These are phyloP conservation scores for Agriopis aurantiaria DNA, from an alignment of 2,888 invertebrate genomes.

Conservation along the genomic window DNA sequence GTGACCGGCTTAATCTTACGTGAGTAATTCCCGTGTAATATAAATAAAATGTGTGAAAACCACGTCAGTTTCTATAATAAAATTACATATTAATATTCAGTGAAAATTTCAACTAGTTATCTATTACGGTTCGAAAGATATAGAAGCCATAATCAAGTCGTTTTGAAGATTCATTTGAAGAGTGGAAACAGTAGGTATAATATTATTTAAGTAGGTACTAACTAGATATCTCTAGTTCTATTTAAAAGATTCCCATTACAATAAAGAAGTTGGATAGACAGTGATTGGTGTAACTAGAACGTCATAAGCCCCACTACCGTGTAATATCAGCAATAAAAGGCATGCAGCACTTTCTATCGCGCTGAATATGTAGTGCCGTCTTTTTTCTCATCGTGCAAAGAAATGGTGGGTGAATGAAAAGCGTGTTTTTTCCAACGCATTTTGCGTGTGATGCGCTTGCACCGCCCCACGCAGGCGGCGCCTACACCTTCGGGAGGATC, in stretches of 20 bases:
- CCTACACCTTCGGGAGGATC: conserved; percentile 40
- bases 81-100: no score
- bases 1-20: no score
- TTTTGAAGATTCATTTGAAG: background rate
- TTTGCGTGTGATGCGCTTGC: conserved; percentile 53
- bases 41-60: no score
- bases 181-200: background rate
- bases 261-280: conserved; percentile 5
- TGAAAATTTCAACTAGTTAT: no score
- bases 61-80: no score
- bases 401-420: conserved; percentile 48
- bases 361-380: conserved; percentile 45
- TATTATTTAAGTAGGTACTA: background rate
- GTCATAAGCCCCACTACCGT: conserved; percentile 14
- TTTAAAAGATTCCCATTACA: conserved; percentile 5
- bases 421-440: conserved; percentile 50
- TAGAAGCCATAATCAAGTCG: no score
- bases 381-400: conserved; percentile 45
- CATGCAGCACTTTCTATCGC: conserved; percentile 32
- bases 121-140: no score
- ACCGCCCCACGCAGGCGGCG: conserved; percentile 60
- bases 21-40: no score
- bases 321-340: conserved; percentile 18
- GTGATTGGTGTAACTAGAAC: conserved; percentile 15
- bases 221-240: background rate